Conservation (phyloP, 2,797 vertebrate species). For the Meriones psammophilus region DNA sequence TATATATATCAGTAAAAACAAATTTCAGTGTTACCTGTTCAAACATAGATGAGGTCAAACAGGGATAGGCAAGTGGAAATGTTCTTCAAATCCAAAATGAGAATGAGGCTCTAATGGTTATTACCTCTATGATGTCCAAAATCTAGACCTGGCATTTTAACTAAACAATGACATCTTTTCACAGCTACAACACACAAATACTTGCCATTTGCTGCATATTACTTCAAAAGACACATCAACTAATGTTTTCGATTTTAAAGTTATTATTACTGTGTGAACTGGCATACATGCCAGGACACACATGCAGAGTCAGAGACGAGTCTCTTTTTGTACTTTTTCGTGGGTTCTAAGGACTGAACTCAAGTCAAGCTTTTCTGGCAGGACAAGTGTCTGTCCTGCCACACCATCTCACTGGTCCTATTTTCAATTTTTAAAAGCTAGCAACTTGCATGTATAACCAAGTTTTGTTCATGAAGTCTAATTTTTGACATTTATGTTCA, state of each 20-base stretch:
- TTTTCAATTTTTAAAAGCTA: constrained; percentile 35
- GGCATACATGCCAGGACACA: neutral
- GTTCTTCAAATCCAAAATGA: neutral
- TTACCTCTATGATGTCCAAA: neutral
- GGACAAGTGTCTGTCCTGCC: neutral
- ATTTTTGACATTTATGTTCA: constrained; percentile 9
- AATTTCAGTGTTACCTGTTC: neutral
- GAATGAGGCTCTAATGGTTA: neutral
- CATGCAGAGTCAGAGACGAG: neutral
- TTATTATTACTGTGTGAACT: neutral
- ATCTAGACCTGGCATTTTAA: neutral
- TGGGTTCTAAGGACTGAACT: neutral
- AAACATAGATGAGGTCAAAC: neutral
- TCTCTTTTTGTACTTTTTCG: neutral
- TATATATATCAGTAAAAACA: neutral
- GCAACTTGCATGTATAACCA: neutral
- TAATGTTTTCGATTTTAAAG: neutral
- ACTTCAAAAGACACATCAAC: constrained; percentile 32
- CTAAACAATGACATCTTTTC: neutral
- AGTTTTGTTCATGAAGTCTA: neutral
- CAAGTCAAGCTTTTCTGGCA: neutral
- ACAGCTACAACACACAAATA: neutral
- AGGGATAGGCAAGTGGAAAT: neutral
- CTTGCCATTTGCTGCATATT: neutral
- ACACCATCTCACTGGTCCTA: neutral